These are phyloP conservation scores for Holothuria glaberrima DNA, from an alignment of 35 echinoderm and acorn worm genomes.

Conservation along the genomic window DNA sequence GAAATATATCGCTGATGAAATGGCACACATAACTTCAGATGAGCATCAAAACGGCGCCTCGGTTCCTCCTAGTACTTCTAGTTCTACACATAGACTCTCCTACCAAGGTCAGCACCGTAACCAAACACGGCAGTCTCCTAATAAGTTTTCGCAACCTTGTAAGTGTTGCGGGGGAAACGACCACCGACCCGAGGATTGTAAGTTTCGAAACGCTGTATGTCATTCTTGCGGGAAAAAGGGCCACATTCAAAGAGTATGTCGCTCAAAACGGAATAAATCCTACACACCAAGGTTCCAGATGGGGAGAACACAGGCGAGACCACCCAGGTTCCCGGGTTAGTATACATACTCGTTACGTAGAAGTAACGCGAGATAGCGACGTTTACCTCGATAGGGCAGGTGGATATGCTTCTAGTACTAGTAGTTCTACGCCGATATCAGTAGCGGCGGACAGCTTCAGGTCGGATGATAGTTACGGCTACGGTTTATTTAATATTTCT, in stretches of 20 bases:
- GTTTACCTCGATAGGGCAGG: not conserved
- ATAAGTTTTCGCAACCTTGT: too few species aligned
- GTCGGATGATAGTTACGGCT: not conserved
- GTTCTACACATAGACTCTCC: too few species aligned
- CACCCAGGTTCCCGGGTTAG: not conserved
- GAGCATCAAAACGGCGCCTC: too few species aligned
- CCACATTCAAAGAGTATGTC: conserved; percentile 6
- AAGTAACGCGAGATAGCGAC: not conserved
- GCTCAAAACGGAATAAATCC: not conserved
- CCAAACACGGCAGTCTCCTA: too few species aligned
- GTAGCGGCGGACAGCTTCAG: conserved; percentile 18
- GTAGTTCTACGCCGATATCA: too few species aligned
- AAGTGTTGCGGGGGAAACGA: not conserved
- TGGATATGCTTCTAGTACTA: not conserved
- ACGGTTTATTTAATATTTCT: conserved; percentile 5
- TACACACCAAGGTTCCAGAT: not conserved
- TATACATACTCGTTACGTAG: not conserved
- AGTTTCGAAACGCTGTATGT: not conserved
- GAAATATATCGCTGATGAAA: too few species aligned
- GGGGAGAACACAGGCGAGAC: too few species aligned
- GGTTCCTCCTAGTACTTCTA: too few species aligned
- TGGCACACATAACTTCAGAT: too few species aligned
- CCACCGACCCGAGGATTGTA: conserved; percentile 2
- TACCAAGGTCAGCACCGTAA: too few species aligned
- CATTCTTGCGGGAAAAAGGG: conserved; percentile 4